These are phyloP conservation scores for Onthophagus sagittarius DNA, from an alignment of 2,888 invertebrate genomes.

Conservation along the genomic window DNA sequence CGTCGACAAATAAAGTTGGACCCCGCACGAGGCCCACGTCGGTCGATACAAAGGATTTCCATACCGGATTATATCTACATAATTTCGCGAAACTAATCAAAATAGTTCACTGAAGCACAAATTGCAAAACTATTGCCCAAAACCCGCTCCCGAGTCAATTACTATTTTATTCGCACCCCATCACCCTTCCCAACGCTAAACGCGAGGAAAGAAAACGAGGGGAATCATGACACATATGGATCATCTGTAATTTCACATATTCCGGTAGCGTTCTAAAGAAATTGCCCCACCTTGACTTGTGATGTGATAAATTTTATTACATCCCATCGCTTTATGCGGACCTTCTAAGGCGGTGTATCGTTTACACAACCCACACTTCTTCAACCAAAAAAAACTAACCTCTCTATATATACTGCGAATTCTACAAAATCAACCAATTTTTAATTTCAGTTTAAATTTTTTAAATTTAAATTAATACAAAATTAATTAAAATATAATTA, in stretches of 20 bases:
- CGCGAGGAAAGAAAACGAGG: neutral
- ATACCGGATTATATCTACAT: neutral
- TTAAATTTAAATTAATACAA: too few species aligned
- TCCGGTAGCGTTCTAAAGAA: constrained; percentile 29
- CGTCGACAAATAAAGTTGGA: neutral
- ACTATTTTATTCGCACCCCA: neutral
- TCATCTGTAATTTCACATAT: constrained; percentile 28
- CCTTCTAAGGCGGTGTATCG: neutral
- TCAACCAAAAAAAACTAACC: too few species aligned
- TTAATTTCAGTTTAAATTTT: too few species aligned
- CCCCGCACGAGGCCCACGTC: neutral
- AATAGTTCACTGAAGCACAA: neutral
- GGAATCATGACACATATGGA: constrained; percentile 21
- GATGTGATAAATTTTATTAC: constrained; percentile 33
- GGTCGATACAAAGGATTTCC: constrained; percentile 1
- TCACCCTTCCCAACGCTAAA: neutral
- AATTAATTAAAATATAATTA: too few species aligned
- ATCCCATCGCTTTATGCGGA: constrained; percentile 30
- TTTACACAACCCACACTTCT: neutral
- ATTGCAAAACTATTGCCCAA: neutral
- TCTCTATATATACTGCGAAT: too few species aligned
- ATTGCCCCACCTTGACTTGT: constrained; percentile 28
- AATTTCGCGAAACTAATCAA: neutral
- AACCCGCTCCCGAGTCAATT: neutral
- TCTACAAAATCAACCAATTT: too few species aligned